Evolutionary conservation across 2,888 invertebrate genomes (phyloP), one percentile per base, ranked within the genome.

Genomic region (Agrotis puta): DNA sequence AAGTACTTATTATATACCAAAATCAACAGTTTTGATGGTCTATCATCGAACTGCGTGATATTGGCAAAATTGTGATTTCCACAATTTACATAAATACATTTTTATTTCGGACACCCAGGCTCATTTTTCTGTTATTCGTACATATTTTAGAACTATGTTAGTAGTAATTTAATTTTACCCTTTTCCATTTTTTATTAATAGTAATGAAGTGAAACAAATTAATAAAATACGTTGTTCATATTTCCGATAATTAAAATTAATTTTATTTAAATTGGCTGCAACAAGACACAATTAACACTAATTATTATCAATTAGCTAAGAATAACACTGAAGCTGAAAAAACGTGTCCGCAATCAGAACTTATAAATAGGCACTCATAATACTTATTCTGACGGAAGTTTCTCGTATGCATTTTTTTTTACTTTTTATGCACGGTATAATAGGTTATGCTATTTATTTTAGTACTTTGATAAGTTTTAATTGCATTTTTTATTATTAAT

Each of bases 181-280:
- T 39, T 0, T 39, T 39, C n/a, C 9, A 33, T 11, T 5, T 39
- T 39, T 39, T 39, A 5, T 39, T 11, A 11, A 9, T 9, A 5
- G 39, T 39, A 11, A 39, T 39, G 39, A 39, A 39, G 39, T 1
- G 11, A 39, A 2, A 39, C n/a, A 9, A 39, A 39, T 39, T 11
- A 2, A 39, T 11, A 39, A 39, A 39, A 1, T 2, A 39, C 22
- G 14, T 43, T 2, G 9, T 54, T 54, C 9, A 3, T 50, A 33
- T 54, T 50, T n/a, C 13, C 59, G 27, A 70, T 71, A 66, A 83
- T 77, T 71, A 57, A 75, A 77, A 77, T 70, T 62, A 73, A 78
- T 83, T 66, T 53, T 63, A 70, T 74, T 81, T 81, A 70, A 72
- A 85, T 83, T 81, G 74, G 24, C 53, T 39, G 33, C 56, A 74